Base-by-base conservation (phyloP, 37 sponge, comb jelly and placozoan species). In the Corticium candelabrum region DNA sequence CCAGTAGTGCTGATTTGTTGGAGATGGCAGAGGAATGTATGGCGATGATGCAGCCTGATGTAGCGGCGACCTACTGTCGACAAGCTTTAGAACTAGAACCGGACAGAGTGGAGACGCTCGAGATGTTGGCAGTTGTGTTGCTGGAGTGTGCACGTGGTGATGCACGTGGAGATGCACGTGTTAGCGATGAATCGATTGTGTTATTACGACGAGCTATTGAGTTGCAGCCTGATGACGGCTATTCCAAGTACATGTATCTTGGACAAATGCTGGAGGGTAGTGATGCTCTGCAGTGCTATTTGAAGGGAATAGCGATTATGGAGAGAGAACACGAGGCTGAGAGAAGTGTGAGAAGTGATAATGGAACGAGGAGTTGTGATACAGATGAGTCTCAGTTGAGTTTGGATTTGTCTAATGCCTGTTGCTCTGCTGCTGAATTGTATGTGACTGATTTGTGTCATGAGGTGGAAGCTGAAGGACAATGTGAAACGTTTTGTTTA, bases 391-490 rank as follows among this genome's bases (percentile, higher is more conserved):
- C 67, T 34, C 34, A 35, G 11, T 50, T 21, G 62, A 21, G 62
- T 11, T 36, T 72, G 35, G 89, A 88, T 5, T 0, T 91, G 0
- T 88, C 91, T 21, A 69, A 15, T 68, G 91, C 86, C 2, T 91
- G 83, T 67, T 91, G 91, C 72, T 30, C 89, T 11, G 68, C 87
- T 37, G 91, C 89, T 29, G 91, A 91, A 40, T 39, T 91, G 21
- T 91, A 82, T 37, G 83, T 91, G 39, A 91, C 91, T 3, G 91
- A 91, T 68, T 76, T 39, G 21, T 91, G 91, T 86, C 85, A 40
- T 79, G 40, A 7, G 27, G 73, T 29, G 0, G 80, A 78, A 39
- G 91, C 91, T 35, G 91, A 80, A 30, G 36, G 43, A 41, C 34
- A 39, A 56, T 91, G 91, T 77, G 41, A 68, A 3, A 79, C 82